Percentiles rank a stretch among this genome's conserved stretches.
Evolutionary conservation across 1,140 invertebrate genomes (phyloP).

Genomic region (Campoletis sonorensis): DNA sequence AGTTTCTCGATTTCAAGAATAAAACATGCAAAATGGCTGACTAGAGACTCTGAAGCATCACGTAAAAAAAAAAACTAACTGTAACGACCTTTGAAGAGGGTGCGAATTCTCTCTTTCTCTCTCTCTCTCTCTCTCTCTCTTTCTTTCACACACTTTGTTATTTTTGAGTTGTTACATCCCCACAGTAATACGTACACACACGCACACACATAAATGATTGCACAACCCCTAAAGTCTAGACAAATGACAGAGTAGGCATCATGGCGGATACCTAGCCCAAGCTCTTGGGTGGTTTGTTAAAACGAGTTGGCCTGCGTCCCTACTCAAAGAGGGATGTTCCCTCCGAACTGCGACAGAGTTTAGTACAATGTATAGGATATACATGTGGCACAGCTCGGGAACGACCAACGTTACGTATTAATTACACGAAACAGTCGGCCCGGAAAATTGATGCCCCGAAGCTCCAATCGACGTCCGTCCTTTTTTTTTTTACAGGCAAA

Average conservation of each 20-base stretch:
- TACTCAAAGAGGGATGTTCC: constrained; percentile 34
- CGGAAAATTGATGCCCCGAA: constrained; percentile 62
- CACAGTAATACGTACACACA: not conserved
- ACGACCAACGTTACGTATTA: constrained; percentile 63
- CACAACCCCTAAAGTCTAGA: constrained; percentile 35
- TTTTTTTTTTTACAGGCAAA: constrained; percentile 15
- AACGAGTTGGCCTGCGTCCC: constrained; percentile 15
- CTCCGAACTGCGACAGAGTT: not conserved
- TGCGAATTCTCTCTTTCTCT: no score
- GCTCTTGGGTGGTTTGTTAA: constrained; percentile 4
- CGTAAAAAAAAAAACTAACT: no score
- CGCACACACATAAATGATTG: not conserved
- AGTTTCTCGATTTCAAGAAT: no score
- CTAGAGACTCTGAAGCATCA: no score
- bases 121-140: no score
- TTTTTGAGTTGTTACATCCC: no score
- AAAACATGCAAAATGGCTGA: no score
- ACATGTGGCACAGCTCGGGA: constrained; percentile 10
- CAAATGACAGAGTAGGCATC: constrained; percentile 55
- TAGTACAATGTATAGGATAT: not conserved
- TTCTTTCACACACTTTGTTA: not conserved
- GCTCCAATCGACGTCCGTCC: constrained; percentile 9
- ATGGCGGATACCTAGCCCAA: not conserved
- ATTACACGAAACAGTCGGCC: constrained; percentile 62
- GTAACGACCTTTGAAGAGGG: no score